Conservation (phyloP, 2,888 invertebrate species). For the Machimus atricapillus region DNA sequence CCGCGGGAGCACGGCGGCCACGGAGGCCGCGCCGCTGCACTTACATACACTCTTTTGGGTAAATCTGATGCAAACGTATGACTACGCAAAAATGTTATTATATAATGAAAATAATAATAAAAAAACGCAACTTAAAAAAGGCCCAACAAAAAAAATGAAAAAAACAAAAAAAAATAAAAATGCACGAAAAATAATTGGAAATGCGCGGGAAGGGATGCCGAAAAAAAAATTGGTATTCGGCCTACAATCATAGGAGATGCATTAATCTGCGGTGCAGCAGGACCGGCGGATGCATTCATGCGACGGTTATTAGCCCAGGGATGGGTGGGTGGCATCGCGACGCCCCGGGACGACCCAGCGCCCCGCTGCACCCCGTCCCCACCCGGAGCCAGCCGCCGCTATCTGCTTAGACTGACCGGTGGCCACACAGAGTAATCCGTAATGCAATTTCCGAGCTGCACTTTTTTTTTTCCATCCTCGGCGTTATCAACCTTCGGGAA, state of each 20-base stretch:
- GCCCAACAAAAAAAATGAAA: no score
- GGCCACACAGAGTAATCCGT: constrained; percentile 35
- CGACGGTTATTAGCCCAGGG: constrained; percentile 33
- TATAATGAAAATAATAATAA: constrained; percentile 38
- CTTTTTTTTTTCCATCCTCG: constrained; percentile 26
- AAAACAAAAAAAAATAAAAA: no score
- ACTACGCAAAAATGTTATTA: constrained; percentile 40
- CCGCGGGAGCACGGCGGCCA: background rate
- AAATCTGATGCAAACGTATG: constrained; percentile 38
- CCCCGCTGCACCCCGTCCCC: background rate
- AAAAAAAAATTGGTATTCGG: constrained; percentile 32
- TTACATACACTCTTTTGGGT: constrained; percentile 34
- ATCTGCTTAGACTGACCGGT: constrained; percentile 38
- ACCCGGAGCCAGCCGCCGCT: background rate
- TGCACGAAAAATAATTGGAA: constrained; percentile 38
- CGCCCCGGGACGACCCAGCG: background rate
- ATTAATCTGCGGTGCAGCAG: constrained; percentile 36
- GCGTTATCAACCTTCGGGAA: constrained; percentile 29
- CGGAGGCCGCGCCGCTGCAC: background rate
- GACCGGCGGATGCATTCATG: constrained; percentile 24
- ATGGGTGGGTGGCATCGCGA: background rate
- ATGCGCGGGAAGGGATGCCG: constrained; percentile 13
- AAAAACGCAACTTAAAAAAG: constrained; percentile 6
- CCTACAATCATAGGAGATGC: constrained; percentile 37
- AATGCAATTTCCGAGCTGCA: constrained; percentile 32